Evolutionary conservation across 2,888 invertebrate species (phyloP).

Genomic region (Amiota mariae): DNA sequence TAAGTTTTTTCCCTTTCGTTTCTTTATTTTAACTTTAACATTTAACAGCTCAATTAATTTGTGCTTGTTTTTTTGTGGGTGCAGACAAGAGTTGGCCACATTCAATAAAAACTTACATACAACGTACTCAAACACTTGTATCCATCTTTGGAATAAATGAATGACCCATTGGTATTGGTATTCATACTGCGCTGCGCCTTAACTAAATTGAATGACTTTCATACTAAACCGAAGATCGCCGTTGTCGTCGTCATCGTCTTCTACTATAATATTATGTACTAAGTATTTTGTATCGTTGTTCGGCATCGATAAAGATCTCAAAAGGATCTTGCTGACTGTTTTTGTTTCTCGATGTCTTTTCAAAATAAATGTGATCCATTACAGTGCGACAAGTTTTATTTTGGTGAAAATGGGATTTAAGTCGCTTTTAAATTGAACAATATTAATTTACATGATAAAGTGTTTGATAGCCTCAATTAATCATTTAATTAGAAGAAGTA

Average conservation of each 20-base stretch:
- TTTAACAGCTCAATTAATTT: constrained; percentile 68
- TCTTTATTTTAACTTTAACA: constrained; percentile 55
- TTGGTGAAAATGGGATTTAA: constrained; percentile 71
- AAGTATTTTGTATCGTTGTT: constrained; percentile 47
- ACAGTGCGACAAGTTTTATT: constrained; percentile 70
- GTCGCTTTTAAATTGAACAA: constrained; percentile 69
- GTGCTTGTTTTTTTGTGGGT: constrained; percentile 33
- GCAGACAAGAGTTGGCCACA: constrained; percentile 31
- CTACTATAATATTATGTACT: no score
- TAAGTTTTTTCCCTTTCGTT: constrained; percentile 66
- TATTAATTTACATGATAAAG: constrained; percentile 70
- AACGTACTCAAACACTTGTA: constrained; percentile 50
- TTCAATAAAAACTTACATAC: constrained; percentile 53
- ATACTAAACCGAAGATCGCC: constrained; percentile 30
- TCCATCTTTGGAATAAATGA: constrained; percentile 11
- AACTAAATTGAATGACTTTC: not conserved
- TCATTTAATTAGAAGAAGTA: constrained; percentile 65
- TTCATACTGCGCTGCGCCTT: no score
- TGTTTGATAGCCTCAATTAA: constrained; percentile 65
- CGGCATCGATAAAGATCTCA: constrained; percentile 70
- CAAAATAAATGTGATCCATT: constrained; percentile 68
- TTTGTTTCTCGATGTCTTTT: constrained; percentile 45
- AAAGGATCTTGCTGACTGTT: constrained; percentile 70
- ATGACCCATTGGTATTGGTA: constrained; percentile 1
- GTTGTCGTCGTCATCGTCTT: constrained; percentile 35